Evolutionary conservation across 2,888 invertebrate genomes (phyloP), one percentile per base, ranked within the genome.

Genomic region (Linnaemya tessellans): DNA sequence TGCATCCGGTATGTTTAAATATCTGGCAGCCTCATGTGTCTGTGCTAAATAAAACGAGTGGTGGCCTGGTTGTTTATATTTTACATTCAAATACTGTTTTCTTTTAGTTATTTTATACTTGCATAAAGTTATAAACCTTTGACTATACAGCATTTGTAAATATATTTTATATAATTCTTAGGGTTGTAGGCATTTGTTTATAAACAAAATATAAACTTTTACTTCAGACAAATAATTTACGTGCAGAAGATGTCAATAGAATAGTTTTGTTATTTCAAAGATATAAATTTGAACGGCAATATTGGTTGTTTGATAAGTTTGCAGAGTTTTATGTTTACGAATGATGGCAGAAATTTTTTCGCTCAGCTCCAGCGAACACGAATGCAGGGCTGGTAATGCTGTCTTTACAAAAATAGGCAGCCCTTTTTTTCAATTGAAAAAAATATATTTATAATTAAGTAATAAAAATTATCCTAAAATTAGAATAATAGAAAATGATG

Each of bases 171-270:
- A 49, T n/a, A 65, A 65, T 73, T 73, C 46, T 68, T 75, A 62
- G 75, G 62, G 51, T 46, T 70, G 70, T 65, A n/a, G 20, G 22
- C 41, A 78, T 73, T 74, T 68, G 73, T 78, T 73, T 38, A 18
- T 56, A 71, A 78, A 70, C 46, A 82, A 51, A 60, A 73, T 22
- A 22, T 73, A 65, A 82, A 82, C 49, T 77, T 83, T 68, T 68
- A 54, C n/a, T 83, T 68, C n/a, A 67, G 68, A 83, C 54, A 67
- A 67, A 67, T 60, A 68, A 74, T 62, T 51, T 46, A 54, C 49
- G 30, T 68, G 18, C 38, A 68, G 11, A 62, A 73, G 70, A 65
- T 20, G 22, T 51, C 58, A 51, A 51, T 49, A 51, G 22, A 18
- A 3, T 64, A 22, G 30, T 65, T 46, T 7, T 46, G 13, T 30